phyloP scores from a whole-genome alignment of 2,113 vertebrate genomes.

The Silurus asotus region DNA sequence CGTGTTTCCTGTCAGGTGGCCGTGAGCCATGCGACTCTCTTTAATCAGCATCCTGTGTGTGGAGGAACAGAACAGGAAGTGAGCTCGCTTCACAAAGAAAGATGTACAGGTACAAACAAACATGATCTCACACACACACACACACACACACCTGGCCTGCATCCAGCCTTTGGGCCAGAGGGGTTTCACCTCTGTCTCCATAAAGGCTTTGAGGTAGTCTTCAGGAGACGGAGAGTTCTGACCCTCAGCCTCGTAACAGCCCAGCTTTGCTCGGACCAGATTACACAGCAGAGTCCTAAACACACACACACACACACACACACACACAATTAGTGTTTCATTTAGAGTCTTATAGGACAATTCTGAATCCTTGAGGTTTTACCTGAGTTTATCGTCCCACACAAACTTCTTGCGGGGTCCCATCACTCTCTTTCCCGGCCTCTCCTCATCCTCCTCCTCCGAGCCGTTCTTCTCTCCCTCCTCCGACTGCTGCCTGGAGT shows the following conservation, averaged over 20 bases:
- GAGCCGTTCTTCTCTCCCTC: constrained; percentile 94
- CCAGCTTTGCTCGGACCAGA: constrained; percentile 92
- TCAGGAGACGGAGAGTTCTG: constrained; percentile 91
- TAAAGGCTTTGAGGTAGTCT: constrained; percentile 97
- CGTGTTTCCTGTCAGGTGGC: constrained; percentile 94
- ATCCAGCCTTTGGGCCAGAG: constrained; percentile 99
- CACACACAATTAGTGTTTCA: background rate
- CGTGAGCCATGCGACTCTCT: constrained; percentile 91
- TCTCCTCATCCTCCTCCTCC: constrained; percentile 96
- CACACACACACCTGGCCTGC: constrained; percentile 84
- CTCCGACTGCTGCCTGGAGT: constrained; percentile 83
- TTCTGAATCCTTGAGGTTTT: background rate
- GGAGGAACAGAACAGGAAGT: background rate
- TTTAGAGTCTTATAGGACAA: background rate
- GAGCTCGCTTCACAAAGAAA: background rate
- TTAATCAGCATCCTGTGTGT: constrained; percentile 90
- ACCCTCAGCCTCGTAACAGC: constrained; percentile 94
- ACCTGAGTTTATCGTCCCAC: constrained; percentile 98
- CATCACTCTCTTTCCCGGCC: constrained; percentile 93
- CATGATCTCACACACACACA: background rate
- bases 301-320: constrained; percentile 24
- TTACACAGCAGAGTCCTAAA: constrained; percentile 89
- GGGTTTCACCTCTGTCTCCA: constrained; percentile 96
- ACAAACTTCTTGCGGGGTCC: constrained; percentile 96
- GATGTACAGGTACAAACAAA: background rate